Base-by-base conservation (phyloP, 2,113 vertebrate species). In the Aegithalos caudatus region DNA sequence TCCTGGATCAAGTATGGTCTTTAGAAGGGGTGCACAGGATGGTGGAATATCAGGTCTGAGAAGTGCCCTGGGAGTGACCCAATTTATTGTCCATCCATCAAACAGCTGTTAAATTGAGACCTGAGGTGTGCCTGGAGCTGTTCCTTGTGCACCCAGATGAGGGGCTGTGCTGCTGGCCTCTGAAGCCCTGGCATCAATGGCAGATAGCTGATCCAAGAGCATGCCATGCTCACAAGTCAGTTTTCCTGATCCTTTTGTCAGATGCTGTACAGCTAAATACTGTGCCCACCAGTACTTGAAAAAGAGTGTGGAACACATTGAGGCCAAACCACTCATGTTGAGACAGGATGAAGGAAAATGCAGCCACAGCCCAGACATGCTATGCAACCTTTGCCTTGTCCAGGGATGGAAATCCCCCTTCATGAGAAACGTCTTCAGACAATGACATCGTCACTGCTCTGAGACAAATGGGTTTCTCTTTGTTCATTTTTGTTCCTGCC, bases 291-390 rank as follows among this genome's bases (percentile, higher is more conserved):
- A 3, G 48, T 27, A 31, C 18, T 31, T 31, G 14, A 9, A 67
- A 72, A 67, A 65, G 27, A 3, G 8, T 3, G 7, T 37, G 51
- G 33, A n/a, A 19, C 0, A 0, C 18, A 14, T 12, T 0, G 0
- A 78, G 38, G 16, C 24, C 1, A 2, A 72, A 21, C 6, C 21
- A n/a, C 24, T 44, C 20, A 12, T 3, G 2, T 31, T 60, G 47
- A 31, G 37, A 50, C 7, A 11, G 23, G 17, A 60, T 27, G 15
- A 71, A 70, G 15, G 53, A 17, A 91, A 70, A 48, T 2, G 3
- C 9, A 66, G 48, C 42, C 31, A 40, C 38, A 48, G 24, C 28
- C 40, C 20, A 7, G 6, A 56, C 24, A 5, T 11, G 20, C 14
- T 42, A 4, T 62, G 23, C 17, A 54, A 37, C 12, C 3, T 40